phyloP scores from a whole-genome alignment of 2,888 invertebrate genomes.

The Exephanes ischioxanthus region DNA sequence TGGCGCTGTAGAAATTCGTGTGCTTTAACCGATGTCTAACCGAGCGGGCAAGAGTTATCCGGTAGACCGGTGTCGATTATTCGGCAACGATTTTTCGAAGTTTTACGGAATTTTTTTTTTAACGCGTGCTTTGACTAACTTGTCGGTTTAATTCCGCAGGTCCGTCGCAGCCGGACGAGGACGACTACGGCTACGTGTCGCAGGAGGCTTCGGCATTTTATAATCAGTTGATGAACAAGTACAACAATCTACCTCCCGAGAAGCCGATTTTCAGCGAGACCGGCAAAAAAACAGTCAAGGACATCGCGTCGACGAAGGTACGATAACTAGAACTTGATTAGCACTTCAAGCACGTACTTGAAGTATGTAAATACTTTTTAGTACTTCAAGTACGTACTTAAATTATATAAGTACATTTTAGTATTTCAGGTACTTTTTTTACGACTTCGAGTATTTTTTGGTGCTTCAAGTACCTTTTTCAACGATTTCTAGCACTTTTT shows the following conservation, averaged over 20 bases:
- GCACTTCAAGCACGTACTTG: too few relatives aligned
- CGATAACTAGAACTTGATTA: not conserved
- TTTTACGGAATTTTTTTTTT: too few relatives aligned
- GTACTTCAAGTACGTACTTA: too few relatives aligned
- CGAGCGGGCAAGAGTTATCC: constrained; percentile 66
- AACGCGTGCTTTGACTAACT: not conserved
- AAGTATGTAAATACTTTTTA: too few relatives aligned
- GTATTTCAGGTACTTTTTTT: too few relatives aligned
- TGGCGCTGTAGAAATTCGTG: not conserved
- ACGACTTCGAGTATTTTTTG: too few relatives aligned
- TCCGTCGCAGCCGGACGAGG: constrained; percentile 93
- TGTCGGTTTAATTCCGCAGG: constrained; percentile 81
- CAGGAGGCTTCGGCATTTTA: constrained; percentile 93
- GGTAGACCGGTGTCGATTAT: constrained; percentile 5
- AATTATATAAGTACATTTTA: too few relatives aligned
- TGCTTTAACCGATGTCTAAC: not conserved
- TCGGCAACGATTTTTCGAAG: not conserved
- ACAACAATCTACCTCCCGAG: constrained; percentile 90
- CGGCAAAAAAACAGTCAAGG: constrained; percentile 86
- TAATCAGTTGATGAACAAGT: constrained; percentile 94
- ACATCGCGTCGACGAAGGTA: constrained; percentile 85
- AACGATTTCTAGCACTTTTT: too few relatives aligned
- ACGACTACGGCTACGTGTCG: constrained; percentile 96
- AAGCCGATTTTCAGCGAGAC: constrained; percentile 88
- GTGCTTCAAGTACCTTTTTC: too few relatives aligned